Conservation (phyloP, 2,113 vertebrate species). For the Sardina pilchardus region DNA sequence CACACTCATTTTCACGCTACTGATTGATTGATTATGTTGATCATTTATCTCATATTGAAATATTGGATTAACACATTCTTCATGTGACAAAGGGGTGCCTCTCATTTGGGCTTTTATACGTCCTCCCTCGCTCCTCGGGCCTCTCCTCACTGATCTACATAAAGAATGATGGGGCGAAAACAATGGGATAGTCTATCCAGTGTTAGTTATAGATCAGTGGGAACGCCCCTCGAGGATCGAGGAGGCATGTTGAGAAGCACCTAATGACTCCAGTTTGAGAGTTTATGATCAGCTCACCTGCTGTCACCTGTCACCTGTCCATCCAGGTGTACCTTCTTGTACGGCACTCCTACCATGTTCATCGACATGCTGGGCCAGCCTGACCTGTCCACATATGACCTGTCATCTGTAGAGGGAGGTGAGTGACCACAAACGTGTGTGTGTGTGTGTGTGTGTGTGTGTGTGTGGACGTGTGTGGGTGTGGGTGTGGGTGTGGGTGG, state of each 20-base stretch:
- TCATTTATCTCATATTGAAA: not conserved
- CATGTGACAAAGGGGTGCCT: too few relatives aligned
- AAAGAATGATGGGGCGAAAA: too few relatives aligned
- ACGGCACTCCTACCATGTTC: slow-evolving; percentile 91
- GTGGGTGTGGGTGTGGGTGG: not conserved
- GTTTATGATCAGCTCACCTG: not conserved
- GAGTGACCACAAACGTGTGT: slow-evolving; percentile 43
- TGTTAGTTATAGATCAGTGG: too few relatives aligned
- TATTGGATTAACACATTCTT: too few relatives aligned
- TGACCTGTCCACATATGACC: slow-evolving; percentile 72
- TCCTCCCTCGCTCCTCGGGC: too few relatives aligned
- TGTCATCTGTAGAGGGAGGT: slow-evolving; percentile 79
- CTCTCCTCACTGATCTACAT: too few relatives aligned
- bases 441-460: not conserved
- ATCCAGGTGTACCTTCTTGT: slow-evolving; percentile 76
- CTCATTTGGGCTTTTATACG: too few relatives aligned
- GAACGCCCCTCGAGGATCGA: too few relatives aligned
- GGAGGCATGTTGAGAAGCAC: too few relatives aligned
- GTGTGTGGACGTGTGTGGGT: too few relatives aligned
- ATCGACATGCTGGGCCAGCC: slow-evolving; percentile 84
- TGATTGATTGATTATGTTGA: not conserved
- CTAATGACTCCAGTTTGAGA: too few relatives aligned
- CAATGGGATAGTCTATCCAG: too few relatives aligned
- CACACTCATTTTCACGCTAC: not conserved
- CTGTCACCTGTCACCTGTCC: not conserved